phyloP scores from a whole-genome alignment of 2,888 invertebrate species.

The Nomada hirtipes region DNA sequence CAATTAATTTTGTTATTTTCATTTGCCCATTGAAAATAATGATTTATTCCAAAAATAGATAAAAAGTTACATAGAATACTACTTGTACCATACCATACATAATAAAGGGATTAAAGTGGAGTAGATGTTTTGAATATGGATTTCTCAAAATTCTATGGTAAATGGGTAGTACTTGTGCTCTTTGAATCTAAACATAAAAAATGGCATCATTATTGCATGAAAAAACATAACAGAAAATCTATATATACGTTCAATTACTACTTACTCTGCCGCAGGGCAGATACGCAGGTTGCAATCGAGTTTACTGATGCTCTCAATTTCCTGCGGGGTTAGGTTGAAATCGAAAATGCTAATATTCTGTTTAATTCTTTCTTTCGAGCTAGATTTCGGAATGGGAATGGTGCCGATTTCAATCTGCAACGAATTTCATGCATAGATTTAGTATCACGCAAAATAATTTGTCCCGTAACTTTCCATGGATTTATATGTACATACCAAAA shows the following conservation, averaged over 20 bases:
- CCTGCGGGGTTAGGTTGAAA: conserved; percentile 86
- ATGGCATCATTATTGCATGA: neutral
- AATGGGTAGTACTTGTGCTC: conserved; percentile 85
- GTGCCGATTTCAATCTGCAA: conserved; percentile 66
- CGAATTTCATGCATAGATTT: neutral
- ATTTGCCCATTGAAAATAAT: neutral
- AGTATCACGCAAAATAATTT: no score
- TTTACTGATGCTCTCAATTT: conserved; percentile 81
- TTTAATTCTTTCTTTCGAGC: conserved; percentile 86
- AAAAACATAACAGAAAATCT: neutral
- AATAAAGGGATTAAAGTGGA: neutral
- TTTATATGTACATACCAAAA: conserved; percentile 85
- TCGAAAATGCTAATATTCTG: conserved; percentile 88
- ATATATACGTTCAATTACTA: neutral
- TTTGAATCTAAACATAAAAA: conserved; percentile 58
- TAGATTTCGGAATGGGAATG: conserved; percentile 87
- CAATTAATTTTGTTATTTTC: neutral
- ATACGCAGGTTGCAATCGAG: conserved; percentile 79
- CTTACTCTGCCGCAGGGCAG: conserved; percentile 67
- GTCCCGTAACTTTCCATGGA: neutral
- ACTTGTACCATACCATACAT: neutral
- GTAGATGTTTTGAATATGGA: neutral
- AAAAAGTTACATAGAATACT: neutral
- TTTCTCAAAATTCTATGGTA: conserved; percentile 64
- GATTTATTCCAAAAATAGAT: neutral